phyloP scores from a whole-genome alignment of 2,888 invertebrate genomes.

The Agriopis aurantiaria region DNA sequence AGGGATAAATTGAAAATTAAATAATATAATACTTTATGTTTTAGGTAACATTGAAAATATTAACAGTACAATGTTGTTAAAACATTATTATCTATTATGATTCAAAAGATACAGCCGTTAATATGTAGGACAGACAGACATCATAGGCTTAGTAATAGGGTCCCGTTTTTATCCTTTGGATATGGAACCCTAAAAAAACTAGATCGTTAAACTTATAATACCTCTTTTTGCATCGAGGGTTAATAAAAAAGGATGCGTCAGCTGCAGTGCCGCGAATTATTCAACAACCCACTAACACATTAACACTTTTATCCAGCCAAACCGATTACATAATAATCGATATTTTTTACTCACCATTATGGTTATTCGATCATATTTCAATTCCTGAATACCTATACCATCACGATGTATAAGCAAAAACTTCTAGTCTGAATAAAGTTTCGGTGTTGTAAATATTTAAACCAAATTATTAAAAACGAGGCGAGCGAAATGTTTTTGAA shows the following conservation, averaged over 20 bases:
- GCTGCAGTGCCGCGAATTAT: neutral
- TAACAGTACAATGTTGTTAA: no score
- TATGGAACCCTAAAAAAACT: no score
- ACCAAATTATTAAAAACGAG: slow-evolving; percentile 14
- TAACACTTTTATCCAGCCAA: neutral
- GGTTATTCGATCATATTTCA: neutral
- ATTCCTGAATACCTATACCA: neutral
- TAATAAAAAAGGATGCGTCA: neutral
- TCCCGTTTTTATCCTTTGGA: no score
- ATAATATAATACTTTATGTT: no score
- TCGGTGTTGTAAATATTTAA: slow-evolving; percentile 13
- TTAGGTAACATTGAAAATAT: no score
- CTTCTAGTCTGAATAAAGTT: slow-evolving; percentile 13
- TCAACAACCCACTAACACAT: neutral
- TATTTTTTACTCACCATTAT: no score
- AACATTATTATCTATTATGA: no score
- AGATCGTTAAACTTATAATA: no score
- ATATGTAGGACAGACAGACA: no score
- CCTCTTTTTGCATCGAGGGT: neutral
- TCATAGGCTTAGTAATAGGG: no score
- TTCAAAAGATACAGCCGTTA: no score
- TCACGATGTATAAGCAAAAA: slow-evolving; percentile 10
- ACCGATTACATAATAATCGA: slow-evolving; percentile 5
- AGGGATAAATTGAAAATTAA: neutral
- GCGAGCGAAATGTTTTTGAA: slow-evolving; percentile 8